Percentiles rank a stretch among this genome's conserved stretches.
phyloP scores from a whole-genome alignment of 2,888 invertebrate species.

The Syritta pipiens region DNA sequence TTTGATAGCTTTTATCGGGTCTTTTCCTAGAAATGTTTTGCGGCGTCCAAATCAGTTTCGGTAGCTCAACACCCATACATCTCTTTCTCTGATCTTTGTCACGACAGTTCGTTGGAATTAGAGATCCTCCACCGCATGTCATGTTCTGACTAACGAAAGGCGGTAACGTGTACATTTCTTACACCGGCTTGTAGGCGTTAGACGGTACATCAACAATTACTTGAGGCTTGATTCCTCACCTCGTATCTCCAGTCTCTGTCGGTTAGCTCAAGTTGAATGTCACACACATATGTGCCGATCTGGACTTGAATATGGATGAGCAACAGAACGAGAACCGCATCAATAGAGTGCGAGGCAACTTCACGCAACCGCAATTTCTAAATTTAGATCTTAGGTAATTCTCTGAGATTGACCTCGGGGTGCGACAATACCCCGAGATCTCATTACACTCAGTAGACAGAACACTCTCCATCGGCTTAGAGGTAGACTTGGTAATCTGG shows the following conservation, averaged over 20 bases:
- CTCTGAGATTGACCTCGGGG: constrained; percentile 24
- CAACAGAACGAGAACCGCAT: constrained; percentile 1
- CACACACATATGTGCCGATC: constrained; percentile 2
- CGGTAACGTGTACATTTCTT: background rate
- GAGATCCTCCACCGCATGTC: no score
- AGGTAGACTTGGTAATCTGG: constrained; percentile 23
- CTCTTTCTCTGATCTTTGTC: no score
- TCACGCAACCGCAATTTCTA: constrained; percentile 54
- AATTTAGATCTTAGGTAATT: constrained; percentile 63
- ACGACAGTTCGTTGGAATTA: no score
- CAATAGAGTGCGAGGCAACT: constrained; percentile 4
- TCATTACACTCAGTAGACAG: background rate
- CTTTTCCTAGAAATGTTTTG: no score
- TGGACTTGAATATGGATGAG: constrained; percentile 48
- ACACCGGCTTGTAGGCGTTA: constrained; percentile 27
- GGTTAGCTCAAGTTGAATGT: constrained; percentile 29
- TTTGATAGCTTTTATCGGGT: no score
- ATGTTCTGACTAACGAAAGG: constrained; percentile 16
- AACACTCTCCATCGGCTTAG: background rate
- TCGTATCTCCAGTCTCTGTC: background rate
- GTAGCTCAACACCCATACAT: no score
- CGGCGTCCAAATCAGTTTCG: no score
- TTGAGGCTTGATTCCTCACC: background rate
- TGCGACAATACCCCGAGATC: background rate
- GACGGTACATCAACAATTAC: constrained; percentile 25